Percentiles rank a stretch among this genome's conserved stretches.
These are phyloP conservation scores for Drosophila maculinotata DNA, from an alignment of 2,888 invertebrate species.

Conservation along the genomic window DNA sequence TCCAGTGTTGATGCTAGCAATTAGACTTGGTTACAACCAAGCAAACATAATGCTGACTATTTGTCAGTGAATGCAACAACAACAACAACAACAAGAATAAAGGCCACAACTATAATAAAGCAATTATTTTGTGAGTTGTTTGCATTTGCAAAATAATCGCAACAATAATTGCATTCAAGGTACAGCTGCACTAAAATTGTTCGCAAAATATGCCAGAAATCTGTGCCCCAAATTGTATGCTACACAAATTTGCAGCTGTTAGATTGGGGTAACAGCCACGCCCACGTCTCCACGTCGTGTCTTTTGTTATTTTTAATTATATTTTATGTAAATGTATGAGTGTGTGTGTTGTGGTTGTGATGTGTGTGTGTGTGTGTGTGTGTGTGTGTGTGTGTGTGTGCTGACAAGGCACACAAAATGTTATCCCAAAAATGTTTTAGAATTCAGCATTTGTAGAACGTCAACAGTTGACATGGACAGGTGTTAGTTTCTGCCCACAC, in stretches of 20 bases:
- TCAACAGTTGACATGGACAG: constrained; percentile 66
- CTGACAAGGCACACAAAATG: constrained; percentile 60
- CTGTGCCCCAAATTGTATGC: constrained; percentile 37
- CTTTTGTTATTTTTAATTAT: constrained; percentile 72
- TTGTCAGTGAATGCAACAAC: constrained; percentile 37
- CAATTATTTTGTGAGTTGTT: constrained; percentile 59
- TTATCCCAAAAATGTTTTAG: constrained; percentile 51
- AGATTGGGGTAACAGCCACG: not conserved
- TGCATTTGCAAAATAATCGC: constrained; percentile 59
- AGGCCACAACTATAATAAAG: constrained; percentile 39
- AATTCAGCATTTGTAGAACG: constrained; percentile 54
- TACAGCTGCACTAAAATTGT: constrained; percentile 46
- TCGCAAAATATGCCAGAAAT: constrained; percentile 68
- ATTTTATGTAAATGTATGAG: constrained; percentile 62
- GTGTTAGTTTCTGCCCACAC: constrained; percentile 60
- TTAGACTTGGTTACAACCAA: constrained; percentile 43
- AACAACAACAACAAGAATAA: constrained; percentile 12
- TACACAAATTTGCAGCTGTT: constrained; percentile 39
- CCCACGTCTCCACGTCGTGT: not conserved
- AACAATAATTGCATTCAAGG: constrained; percentile 65
- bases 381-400: constrained; percentile 30
- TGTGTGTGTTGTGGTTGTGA: constrained; percentile 17
- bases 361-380: constrained; percentile 12
- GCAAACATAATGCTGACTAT: constrained; percentile 43
- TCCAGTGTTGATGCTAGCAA: constrained; percentile 59